Conservation (phyloP, 2,888 invertebrate species). For the Asteroscopus sphinx region DNA sequence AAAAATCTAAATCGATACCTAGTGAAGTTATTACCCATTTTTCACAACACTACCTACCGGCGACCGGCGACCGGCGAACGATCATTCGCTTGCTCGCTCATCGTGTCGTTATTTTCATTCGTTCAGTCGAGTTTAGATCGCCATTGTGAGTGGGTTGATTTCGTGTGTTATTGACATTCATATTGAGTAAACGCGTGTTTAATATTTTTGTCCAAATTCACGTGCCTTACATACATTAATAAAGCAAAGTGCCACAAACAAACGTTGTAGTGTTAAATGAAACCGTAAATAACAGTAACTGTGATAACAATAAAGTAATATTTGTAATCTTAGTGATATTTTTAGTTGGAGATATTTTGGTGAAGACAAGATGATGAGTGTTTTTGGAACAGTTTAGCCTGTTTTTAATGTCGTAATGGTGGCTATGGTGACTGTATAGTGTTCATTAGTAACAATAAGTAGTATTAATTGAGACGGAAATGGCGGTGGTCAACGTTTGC, state of each 20-base stretch:
- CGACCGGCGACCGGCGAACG: conserved; percentile 47
- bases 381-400: conserved; percentile 56
- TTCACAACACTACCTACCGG: conserved; percentile 41
- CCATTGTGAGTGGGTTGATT: conserved; percentile 46
- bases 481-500: conserved; percentile 85
- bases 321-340: conserved; percentile 62
- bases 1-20: neutral
- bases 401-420: conserved; percentile 67
- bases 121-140: conserved; percentile 72
- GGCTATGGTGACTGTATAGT: conserved; percentile 76
- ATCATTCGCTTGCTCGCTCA: conserved; percentile 70
- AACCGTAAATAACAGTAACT: conserved; percentile 57
- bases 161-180: conserved; percentile 47
- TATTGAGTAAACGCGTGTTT: conserved; percentile 77
- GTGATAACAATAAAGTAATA: conserved; percentile 52
- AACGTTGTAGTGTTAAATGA: conserved; percentile 43
- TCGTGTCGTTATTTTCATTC: conserved; percentile 55
- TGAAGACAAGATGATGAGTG: conserved; percentile 71
- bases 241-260: conserved; percentile 52
- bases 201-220: conserved; percentile 60
- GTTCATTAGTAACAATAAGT: conserved; percentile 75
- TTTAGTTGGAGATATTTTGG: conserved; percentile 68
- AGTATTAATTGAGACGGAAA: conserved; percentile 75
- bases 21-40: neutral
- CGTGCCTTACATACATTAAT: conserved; percentile 54